These are phyloP conservation scores for Tenebrio molitor DNA, from an alignment of 1,140 invertebrate genomes.

Conservation along the genomic window DNA sequence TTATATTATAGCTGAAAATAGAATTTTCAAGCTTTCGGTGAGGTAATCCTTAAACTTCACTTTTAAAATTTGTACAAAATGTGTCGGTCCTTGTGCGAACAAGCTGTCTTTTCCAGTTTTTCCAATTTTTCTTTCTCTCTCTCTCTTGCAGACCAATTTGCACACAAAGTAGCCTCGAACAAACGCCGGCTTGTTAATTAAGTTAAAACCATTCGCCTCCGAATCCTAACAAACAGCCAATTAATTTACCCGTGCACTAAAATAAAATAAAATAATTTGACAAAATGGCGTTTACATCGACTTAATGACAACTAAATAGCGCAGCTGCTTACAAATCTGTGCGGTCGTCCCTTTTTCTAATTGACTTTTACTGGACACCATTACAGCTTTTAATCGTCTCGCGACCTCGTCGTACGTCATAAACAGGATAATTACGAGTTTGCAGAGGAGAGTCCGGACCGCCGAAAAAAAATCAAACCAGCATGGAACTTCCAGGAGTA, in stretches of 20 bases:
- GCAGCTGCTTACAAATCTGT: slow-evolving; percentile 8
- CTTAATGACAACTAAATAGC: slow-evolving; percentile 9
- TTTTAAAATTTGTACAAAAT: no score
- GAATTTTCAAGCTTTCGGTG: no score
- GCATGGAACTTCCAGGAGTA: slow-evolving; percentile 35
- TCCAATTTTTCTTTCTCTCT: no score
- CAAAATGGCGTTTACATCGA: slow-evolving; percentile 3
- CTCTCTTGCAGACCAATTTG: no score
- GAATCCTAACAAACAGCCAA: no score
- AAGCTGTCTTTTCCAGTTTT: no score
- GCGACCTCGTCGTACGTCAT: slow-evolving; percentile 8
- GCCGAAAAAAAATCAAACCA: slow-evolving; percentile 1
- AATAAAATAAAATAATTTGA: slow-evolving; percentile 20
- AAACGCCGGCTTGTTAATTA: slow-evolving; percentile 10
- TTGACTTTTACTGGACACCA: slow-evolving; percentile 24
- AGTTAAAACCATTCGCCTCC: background rate
- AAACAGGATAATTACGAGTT: slow-evolving; percentile 21
- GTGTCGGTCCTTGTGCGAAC: no score
- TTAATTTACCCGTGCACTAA: background rate
- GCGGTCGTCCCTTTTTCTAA: slow-evolving; percentile 10
- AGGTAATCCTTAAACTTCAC: no score
- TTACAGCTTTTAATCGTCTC: background rate
- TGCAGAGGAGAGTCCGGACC: background rate
- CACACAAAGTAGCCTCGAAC: background rate
- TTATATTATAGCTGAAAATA: no score